phyloP scores from a whole-genome alignment of 2,888 invertebrate genomes.

The Lamproptera curius region DNA sequence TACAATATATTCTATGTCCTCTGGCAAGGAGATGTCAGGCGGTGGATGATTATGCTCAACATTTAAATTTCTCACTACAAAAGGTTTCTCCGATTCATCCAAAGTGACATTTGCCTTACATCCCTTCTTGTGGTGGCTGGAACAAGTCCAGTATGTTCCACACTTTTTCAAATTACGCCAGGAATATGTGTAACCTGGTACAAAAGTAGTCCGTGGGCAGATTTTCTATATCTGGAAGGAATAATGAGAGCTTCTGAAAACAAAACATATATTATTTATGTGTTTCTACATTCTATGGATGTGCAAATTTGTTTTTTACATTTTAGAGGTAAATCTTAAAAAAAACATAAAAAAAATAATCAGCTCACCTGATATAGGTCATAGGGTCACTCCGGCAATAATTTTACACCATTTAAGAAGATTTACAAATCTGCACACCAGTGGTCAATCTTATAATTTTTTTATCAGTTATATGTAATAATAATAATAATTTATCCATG shows the following conservation, averaged over 20 bases:
- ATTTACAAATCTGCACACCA: no score
- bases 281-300: no score
- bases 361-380: no score
- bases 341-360: no score
- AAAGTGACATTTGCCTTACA: conserved; percentile 52
- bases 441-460: no score
- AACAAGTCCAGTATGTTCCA: conserved; percentile 60
- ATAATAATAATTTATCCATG: no score
- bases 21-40: conserved; percentile 35
- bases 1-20: conserved; percentile 29
- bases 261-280: conserved; percentile 10
- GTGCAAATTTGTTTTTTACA: no score
- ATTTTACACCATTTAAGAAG: no score
- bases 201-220: conserved; percentile 43
- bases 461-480: no score
- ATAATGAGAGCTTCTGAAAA: conserved; percentile 50
- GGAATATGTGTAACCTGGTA: conserved; percentile 53
- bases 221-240: conserved; percentile 39
- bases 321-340: no score
- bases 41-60: conserved; percentile 46
- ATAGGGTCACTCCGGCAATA: no score
- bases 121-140: conserved; percentile 58
- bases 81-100: conserved; percentile 36
- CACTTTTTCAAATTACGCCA: conserved; percentile 45
- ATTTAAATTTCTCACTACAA: conserved; percentile 36